Evolutionary conservation across 2,888 invertebrate genomes (phyloP).

Genomic region (Capitulum mitella): DNA sequence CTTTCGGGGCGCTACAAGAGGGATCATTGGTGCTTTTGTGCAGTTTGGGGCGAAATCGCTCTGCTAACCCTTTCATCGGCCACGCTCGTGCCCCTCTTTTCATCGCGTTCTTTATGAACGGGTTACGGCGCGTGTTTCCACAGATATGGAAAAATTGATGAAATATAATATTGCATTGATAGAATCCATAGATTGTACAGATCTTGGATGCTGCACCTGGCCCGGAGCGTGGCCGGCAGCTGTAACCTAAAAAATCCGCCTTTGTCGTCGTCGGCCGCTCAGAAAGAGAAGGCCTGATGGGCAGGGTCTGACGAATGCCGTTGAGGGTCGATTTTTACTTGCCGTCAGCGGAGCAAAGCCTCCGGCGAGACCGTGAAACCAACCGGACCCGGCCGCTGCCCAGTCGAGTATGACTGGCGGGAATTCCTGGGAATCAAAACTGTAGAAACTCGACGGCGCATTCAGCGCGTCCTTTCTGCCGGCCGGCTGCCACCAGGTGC

Average conservation of each 20-base stretch:
- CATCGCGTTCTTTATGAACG: not conserved
- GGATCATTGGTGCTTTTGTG: not conserved
- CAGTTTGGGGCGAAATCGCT: conserved; percentile 3
- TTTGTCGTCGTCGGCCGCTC: not conserved
- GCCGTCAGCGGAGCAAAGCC: not conserved
- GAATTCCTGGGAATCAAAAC: conserved; percentile 24
- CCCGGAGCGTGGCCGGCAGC: not conserved
- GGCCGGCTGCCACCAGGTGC: not conserved
- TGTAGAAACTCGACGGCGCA: not conserved
- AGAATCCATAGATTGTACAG: not conserved
- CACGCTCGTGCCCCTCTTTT: conserved; percentile 4
- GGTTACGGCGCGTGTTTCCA: conserved; percentile 22
- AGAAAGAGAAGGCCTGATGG: not conserved
- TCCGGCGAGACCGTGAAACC: not conserved
- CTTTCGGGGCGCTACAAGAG: not conserved
- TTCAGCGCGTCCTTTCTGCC: not conserved
- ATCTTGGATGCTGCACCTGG: conserved; percentile 9
- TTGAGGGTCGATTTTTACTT: not conserved
- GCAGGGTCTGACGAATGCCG: not conserved
- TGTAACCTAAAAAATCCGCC: conserved; percentile 10
- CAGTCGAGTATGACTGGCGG: not conserved
- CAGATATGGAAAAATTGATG: conserved; percentile 25
- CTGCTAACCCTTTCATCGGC: conserved; percentile 15
- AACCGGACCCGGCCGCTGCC: not conserved
- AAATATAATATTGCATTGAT: conserved; percentile 22